Evolutionary conservation across 2,113 vertebrate species (phyloP).

Genomic region (Neodon shergylaensis): DNA sequence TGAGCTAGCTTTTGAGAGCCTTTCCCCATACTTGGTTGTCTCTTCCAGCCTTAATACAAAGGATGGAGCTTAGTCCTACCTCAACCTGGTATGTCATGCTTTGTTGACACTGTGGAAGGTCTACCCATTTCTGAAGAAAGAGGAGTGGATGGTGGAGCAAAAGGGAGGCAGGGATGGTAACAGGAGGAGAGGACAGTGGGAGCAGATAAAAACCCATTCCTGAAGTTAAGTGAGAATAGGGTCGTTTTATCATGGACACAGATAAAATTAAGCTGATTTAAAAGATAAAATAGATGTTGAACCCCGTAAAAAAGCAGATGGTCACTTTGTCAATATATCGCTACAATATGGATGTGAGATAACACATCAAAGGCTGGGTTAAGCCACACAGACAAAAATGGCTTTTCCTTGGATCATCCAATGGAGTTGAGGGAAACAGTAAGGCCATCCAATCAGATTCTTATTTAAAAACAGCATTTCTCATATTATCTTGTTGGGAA

Average conservation of each 20-base stretch:
- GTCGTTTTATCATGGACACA: neutral
- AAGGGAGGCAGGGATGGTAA: neutral
- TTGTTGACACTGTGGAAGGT: neutral
- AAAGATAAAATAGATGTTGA: neutral
- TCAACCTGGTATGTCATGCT: neutral
- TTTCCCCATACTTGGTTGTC: neutral
- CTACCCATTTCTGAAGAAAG: neutral
- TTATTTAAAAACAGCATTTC: neutral
- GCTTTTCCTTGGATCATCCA: neutral
- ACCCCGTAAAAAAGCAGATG: neutral
- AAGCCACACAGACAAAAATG: neutral
- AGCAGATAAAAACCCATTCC: constrained; percentile 16
- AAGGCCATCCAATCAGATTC: neutral
- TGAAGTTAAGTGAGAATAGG: neutral
- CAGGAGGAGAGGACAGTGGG: neutral
- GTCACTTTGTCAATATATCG: neutral
- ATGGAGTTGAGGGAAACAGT: neutral
- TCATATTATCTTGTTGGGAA: constrained; percentile 33
- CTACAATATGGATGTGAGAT: neutral
- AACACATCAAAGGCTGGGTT: neutral
- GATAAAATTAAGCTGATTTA: neutral
- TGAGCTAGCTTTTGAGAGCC: neutral
- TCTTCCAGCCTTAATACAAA: neutral
- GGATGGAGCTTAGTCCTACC: neutral
- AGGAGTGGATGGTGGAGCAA: neutral